Evolutionary conservation across 2,888 invertebrate species (phyloP), one percentile per base, ranked within the genome.

Genomic region (Dasypolia templi): DNA sequence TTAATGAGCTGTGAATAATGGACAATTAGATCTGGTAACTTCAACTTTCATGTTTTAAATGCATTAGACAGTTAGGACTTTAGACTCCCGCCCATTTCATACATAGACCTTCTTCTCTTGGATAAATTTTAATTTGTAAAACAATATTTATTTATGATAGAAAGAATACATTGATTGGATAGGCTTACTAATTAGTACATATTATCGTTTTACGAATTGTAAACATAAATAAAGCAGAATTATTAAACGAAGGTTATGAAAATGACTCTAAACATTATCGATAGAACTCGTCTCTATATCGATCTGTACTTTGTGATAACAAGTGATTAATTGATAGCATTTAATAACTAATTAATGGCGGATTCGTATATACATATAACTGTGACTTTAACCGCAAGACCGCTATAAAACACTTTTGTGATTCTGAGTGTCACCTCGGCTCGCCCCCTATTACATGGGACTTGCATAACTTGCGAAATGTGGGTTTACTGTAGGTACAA

Each of bases 181-280:
- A 49, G 12, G 14, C n/a, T 49, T 14, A 26, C 35, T 66, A 65
- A 81, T 75, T 51, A 75, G 35, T 61, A 49, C 19, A 75, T 82
- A 81, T 76, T 82, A 81, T 76, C 29, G 49, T 17, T 51, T 44
- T 35, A 61, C 29, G 56, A 63, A 76, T 58, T 42, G 44, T 81
- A 51, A 73, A 81, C 51, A 81, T 55, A 49, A 32, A 22, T 42
- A 42, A 44, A 53, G 42, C 46, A 46, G 26, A n/a, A 19, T 77
- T 51, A 39, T 46, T 26, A 51, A 58, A 46, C 56, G 82, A 77
- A 77, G 82, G 67, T 62, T 53, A 82, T n/a, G 22, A 56, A 81
- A 81, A 62, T 3, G 3, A 53, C 59, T 64, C 26, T 19, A 59
- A 64, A 53, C 39, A 46, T 32, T 49, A 59, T 22, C 19, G 12